Percentiles rank a stretch among this genome's conserved stretches.
Evolutionary conservation across 1,140 invertebrate genomes (phyloP).

Genomic region (Nasonia giraulti): DNA sequence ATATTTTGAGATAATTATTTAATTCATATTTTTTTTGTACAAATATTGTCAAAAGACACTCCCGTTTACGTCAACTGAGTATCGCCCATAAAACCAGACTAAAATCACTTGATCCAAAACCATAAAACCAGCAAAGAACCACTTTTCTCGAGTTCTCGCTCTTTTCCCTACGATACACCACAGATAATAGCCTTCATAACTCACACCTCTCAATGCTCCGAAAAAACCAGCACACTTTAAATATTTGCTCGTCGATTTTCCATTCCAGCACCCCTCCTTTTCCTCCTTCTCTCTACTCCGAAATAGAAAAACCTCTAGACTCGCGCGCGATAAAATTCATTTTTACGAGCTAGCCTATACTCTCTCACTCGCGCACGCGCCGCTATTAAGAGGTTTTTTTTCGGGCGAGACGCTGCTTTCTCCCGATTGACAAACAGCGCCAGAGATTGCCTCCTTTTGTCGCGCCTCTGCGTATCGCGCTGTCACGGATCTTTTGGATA

Average conservation of each 20-base stretch:
- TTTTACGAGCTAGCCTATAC: background rate
- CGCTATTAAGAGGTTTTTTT: background rate
- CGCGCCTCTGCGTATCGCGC: background rate
- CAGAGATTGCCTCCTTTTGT: conserved; percentile 28
- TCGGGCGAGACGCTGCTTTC: background rate
- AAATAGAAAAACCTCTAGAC: background rate
- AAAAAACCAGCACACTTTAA: background rate
- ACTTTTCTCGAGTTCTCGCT: background rate
- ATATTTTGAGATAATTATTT: no score
- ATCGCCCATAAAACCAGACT: background rate
- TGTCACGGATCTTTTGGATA: background rate
- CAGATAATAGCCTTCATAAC: no score
- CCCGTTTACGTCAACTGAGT: no score
- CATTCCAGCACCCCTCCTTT: background rate
- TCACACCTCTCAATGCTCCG: no score
- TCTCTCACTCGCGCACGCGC: background rate
- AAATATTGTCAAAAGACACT: no score
- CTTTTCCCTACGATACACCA: background rate
- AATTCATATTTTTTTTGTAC: no score
- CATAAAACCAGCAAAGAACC: background rate
- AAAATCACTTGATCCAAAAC: background rate
- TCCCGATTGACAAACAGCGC: conserved; percentile 30
- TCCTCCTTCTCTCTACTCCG: background rate
- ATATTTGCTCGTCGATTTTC: conserved; percentile 3
- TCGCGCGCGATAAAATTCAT: background rate